Conservation (phyloP, 2,797 vertebrate species). For the Sparidentex hasta region DNA sequence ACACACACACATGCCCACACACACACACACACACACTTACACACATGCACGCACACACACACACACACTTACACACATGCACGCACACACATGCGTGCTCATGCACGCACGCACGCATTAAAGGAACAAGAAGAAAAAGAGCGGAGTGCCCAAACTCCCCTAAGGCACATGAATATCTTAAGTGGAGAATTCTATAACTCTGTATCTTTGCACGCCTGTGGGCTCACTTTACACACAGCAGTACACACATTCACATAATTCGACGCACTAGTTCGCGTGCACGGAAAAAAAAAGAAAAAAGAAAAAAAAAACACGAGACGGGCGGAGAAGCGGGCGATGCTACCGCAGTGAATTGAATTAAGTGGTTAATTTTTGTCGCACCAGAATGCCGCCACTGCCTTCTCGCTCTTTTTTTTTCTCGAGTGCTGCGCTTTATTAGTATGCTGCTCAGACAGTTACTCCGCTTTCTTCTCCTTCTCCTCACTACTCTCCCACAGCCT, state of each 20-base stretch:
- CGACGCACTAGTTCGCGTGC: neutral
- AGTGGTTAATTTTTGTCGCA: constrained; percentile 74
- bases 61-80: constrained; percentile 14
- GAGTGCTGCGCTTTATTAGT: constrained; percentile 80
- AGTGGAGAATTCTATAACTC: constrained; percentile 73
- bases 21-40: neutral
- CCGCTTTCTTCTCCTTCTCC: constrained; percentile 69
- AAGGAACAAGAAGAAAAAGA: constrained; percentile 57
- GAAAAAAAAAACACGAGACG: constrained; percentile 21
- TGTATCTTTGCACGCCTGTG: constrained; percentile 54
- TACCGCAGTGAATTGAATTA: constrained; percentile 80
- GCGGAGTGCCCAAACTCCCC: constrained; percentile 74
- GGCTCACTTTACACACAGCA: constrained; percentile 45
- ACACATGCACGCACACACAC: neutral
- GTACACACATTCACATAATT: constrained; percentile 27
- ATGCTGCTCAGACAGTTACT: constrained; percentile 73
- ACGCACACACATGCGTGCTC: constrained; percentile 1
- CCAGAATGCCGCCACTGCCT: constrained; percentile 49
- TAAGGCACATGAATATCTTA: constrained; percentile 79
- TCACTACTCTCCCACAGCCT: constrained; percentile 44
- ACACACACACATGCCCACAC: neutral
- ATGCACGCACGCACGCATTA: constrained; percentile 39
- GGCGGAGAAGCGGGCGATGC: constrained; percentile 64
- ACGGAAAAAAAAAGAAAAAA: neutral
- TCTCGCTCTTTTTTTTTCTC: constrained; percentile 41